These are phyloP conservation scores for Psophia crepitans DNA, from an alignment of 2,113 vertebrate genomes.

Conservation along the genomic window DNA sequence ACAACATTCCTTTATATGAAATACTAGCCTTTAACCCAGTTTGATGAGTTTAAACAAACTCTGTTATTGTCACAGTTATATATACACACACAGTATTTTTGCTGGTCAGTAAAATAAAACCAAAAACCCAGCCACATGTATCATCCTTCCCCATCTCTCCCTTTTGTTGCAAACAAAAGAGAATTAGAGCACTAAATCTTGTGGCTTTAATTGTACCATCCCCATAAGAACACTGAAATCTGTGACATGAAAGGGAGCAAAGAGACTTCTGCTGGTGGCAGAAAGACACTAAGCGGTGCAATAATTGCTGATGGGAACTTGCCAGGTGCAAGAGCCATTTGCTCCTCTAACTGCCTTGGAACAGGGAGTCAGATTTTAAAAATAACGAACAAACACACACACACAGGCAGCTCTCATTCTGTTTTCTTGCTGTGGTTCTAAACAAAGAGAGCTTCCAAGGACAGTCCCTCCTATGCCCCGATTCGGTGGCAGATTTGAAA, in stretches of 20 bases:
- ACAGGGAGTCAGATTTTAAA: neutral
- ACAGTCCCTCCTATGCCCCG: neutral
- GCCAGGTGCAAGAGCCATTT: constrained; percentile 37
- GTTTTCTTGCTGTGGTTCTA: neutral
- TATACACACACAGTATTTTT: neutral
- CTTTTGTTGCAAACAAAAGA: constrained; percentile 26
- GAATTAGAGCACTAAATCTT: constrained; percentile 63
- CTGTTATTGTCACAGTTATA: neutral
- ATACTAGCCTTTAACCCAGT: neutral
- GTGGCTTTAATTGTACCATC: constrained; percentile 46
- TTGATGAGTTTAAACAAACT: neutral
- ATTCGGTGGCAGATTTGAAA: neutral
- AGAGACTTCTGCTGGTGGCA: constrained; percentile 35
- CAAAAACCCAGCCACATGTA: neutral
- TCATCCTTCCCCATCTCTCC: neutral
- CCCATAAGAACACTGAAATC: constrained; percentile 49
- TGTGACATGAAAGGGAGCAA: constrained; percentile 24
- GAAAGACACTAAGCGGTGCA: constrained; percentile 11
- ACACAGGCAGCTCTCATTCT: neutral
- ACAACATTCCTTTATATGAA: neutral
- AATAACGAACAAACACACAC: neutral
- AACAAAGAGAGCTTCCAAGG: neutral
- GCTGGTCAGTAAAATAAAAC: neutral
- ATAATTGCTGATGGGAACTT: constrained; percentile 54
- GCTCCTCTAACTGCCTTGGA: constrained; percentile 18